Conservation (phyloP, 1,140 invertebrate species). For the Zaprionus ornatus region DNA sequence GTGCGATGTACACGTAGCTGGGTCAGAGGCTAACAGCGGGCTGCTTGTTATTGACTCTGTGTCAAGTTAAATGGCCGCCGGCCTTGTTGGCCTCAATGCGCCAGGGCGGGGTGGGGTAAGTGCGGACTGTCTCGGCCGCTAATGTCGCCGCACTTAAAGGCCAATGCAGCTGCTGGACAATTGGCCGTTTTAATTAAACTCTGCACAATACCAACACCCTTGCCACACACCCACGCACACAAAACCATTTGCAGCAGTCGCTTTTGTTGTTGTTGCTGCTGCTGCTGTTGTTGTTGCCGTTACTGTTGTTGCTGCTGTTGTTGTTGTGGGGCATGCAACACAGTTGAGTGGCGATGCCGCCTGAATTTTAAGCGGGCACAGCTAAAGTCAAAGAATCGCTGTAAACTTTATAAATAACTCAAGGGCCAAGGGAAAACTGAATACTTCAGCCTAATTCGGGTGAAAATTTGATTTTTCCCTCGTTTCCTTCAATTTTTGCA, state of each 20-base stretch:
- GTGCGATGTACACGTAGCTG: conserved; percentile 18
- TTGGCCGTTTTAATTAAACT: conserved; percentile 69
- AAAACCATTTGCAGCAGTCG: conserved; percentile 36
- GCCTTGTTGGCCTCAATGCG: background rate
- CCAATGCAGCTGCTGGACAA: conserved; percentile 34
- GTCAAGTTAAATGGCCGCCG: conserved; percentile 13
- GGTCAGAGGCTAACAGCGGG: conserved; percentile 33
- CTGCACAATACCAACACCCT: conserved; percentile 12
- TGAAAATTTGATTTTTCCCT: conserved; percentile 21
- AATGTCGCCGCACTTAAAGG: conserved; percentile 21
- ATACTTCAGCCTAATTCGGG: background rate
- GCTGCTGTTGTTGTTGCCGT: conserved; percentile 38
- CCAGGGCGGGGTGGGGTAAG: background rate
- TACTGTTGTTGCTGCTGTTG: conserved; percentile 30
- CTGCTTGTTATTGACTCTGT: conserved; percentile 27
- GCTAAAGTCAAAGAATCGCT: conserved; percentile 16
- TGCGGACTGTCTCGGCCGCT: conserved; percentile 7
- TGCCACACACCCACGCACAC: conserved; percentile 34
- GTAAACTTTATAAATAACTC: conserved; percentile 45
- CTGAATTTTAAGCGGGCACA: conserved; percentile 45
- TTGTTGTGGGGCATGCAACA: conserved; percentile 30
- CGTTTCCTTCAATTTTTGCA: background rate
- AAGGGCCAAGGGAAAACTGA: background rate
- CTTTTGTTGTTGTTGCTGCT: conserved; percentile 35
- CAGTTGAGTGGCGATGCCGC: conserved; percentile 7